These are phyloP conservation scores for Lytechinus variegatus DNA, from an alignment of 35 echinoderm and acorn worm species.

Conservation along the genomic window DNA sequence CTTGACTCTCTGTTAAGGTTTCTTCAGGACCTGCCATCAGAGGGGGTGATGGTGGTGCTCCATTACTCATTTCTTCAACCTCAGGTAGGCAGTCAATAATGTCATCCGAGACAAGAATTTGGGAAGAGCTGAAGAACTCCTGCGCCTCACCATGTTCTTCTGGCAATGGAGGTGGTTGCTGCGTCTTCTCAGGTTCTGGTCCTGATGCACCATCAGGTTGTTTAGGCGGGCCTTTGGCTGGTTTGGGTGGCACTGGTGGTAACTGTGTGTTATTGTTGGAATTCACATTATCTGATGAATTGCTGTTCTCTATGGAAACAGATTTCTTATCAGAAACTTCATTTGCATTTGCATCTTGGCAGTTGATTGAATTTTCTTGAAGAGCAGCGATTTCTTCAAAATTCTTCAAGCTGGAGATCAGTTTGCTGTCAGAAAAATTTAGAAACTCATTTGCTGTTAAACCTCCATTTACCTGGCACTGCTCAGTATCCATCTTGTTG, in stretches of 20 bases:
- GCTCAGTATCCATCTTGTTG: neutral
- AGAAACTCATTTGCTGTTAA: neutral
- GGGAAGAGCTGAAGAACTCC: neutral
- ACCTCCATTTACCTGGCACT: neutral
- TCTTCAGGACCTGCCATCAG: neutral
- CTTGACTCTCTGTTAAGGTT: neutral
- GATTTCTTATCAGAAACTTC: neutral
- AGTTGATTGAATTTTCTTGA: neutral
- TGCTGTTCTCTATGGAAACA: neutral
- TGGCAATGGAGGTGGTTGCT: neutral
- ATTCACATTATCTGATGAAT: neutral
- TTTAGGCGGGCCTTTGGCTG: neutral
- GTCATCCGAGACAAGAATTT: neutral
- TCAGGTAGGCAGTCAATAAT: constrained; percentile 40
- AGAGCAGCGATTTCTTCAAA: neutral
- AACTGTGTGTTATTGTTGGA: constrained; percentile 27
- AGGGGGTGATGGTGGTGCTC: neutral
- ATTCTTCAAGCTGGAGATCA: neutral
- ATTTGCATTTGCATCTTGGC: constrained; percentile 37
- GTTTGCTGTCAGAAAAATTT: neutral
- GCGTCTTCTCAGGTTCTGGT: neutral
- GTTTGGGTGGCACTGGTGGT: constrained; percentile 19
- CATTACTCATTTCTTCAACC: constrained; percentile 43
- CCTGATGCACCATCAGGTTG: neutral
- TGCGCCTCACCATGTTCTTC: neutral